Evolutionary conservation across 2,113 vertebrate genomes (phyloP), one percentile per base, ranked within the genome.

Genomic region (Syrmaticus mikado): DNA sequence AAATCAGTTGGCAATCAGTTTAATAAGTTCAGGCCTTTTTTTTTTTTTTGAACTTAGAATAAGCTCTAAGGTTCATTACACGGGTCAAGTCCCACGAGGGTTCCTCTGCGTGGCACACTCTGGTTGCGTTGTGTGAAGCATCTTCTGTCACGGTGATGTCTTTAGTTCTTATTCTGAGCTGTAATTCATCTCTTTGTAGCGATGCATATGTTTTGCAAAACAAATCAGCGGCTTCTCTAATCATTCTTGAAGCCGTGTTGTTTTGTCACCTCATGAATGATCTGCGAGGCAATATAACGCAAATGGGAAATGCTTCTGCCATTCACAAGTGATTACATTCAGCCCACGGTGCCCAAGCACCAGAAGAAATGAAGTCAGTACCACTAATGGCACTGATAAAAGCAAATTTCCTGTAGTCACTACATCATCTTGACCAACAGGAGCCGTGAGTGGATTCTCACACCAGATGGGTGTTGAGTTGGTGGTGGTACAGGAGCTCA

Each of bases 331-430:
- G 7, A 8, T 27, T 38, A 45, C 14, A 7, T 25, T 52, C 43
- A 5, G 75, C 6, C 50, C 60, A 1, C 15, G 6, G 20, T 38
- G 3, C 10, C 25, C n/a, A 1, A 5, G 7, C 50, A 1, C 11
- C 6, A 1, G 19, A 8, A 7, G 2, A 32, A 10, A 11, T 5
- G 10, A 6, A 11, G 18, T 8, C 38, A 5, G 5, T 10, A 15
- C 27, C 8, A 1, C 68, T 11, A 6, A 10, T 1, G 17, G 25
- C 25, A 0, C 52, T 3, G 38, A 13, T 40, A 8, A 11, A 19
- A 41, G 30, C 16, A 3, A 40, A 4, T 36, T 41, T 12, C 30
- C 72, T 45, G n/a, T 3, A 5, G 55, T 32, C 12, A 3, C 64
- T 30, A 8, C 14, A 13, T 20, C 38, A 2, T 8, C 58, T 34